Base-by-base conservation (phyloP, 2,797 vertebrate genomes). In the Hypotaenidia okinawae region DNA sequence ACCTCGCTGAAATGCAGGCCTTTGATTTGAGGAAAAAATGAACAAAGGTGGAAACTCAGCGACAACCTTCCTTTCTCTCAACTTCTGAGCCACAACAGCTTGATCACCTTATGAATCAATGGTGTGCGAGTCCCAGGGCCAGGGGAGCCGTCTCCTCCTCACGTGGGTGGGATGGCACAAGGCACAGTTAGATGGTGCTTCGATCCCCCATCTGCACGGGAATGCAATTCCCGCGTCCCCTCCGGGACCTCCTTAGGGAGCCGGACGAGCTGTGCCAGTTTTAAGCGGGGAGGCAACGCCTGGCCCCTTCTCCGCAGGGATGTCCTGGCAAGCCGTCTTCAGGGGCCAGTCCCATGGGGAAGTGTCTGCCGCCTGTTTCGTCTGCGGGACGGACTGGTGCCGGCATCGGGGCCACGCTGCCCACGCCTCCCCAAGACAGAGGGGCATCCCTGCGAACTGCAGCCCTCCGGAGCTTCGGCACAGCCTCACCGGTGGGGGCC, bases 271-370 rank as follows among this genome's bases (percentile, higher is more conserved):
- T 1, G 19, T 10, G 41, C 19, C 45, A 4, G 18, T 21, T 10
- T 0, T 0, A 14, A 33, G 49, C 1, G 7, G 0, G 19, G 10
- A 21, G 10, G 45, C 37, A 12, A 5, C 0, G 32, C 59, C 39
- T 22, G 1, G 13, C 35, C 16, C 6, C 30, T 45, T 9, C 55
- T 17, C 33, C 25, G 6, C 47, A 5, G 28, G 0, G 39, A 7
- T 3, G 43, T 22, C 47, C 70, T 22, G 3, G 6, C 3, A 18
- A 51, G 66, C 6, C 5, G 41, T 24, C 64, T 19, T 15, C 30
- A 4, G 16, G 39, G 15, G 14, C 25, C 43, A 3, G 4, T 2
- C 5, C 35, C 19, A 10, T 0, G 79, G 19, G 49, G 32, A 25
- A 35, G 41, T 1, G 4, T 6, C 30, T 10, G 51, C 73, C 16